Evolutionary conservation across 2,797 vertebrate genomes (phyloP), one percentile per base, ranked within the genome.

Genomic region (Pithecia hirsuta): DNA sequence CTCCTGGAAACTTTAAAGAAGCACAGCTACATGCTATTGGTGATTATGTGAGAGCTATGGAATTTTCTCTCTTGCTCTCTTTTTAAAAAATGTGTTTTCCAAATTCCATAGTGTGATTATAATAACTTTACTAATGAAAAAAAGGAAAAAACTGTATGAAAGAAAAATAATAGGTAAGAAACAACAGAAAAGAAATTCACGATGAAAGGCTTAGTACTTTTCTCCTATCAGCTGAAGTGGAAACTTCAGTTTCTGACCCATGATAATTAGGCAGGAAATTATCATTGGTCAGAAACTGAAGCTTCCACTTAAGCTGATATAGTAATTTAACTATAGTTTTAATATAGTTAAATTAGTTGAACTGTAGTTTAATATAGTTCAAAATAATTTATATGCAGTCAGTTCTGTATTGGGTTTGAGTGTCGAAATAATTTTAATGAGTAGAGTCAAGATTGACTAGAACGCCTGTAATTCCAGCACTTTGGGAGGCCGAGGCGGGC

Each of bases 371-470:
- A n/a, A 67, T 67, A 19, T 67, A 67, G 4, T 85, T 17, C n/a
- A n/a, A 50, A 92, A 57, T 76, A 64, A 84, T 84, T 94, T 84
- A 61, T 79, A 52, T 81, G 46, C 44, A 79, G 28, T 93, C 14
- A 76, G 7, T 96, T 86, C n/a, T 83, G 52, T 78, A 86, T 44
- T 75, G 36, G 26, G 6, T 79, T 85, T 89, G 41, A 92, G 11
- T 48, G 14, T 79, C 64, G 89, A 67, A 91, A 39, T 72, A 92
- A 87, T 92, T 90, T 79, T 91, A 90, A 52, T 89, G 22, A 33
- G 15, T 67, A 88, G 19, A 41, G 10, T 89, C 50, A 78, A 95
- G 39, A 57, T 14, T 44, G 39, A 41, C 44, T 46, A 80, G 44
- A 96, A 95, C 36, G 36, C 36, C 36, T 36, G 36, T 36, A 36